Evolutionary conservation across 2,888 invertebrate genomes (phyloP), one percentile per base, ranked within the genome.

Genomic region (Polydrusus tereticollis): DNA sequence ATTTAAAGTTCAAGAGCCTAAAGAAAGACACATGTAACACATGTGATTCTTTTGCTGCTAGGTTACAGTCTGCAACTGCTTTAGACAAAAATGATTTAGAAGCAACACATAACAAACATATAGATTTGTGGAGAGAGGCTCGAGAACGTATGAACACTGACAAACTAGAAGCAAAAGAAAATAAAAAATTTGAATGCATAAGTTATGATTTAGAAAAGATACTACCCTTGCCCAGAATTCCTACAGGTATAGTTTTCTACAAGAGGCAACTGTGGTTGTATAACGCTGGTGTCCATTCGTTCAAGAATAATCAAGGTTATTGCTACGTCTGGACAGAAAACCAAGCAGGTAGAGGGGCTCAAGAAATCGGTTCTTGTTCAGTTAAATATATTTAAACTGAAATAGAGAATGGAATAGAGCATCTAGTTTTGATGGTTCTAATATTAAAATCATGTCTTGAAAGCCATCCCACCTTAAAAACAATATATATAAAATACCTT

Each of bases 181-280:
- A n/a, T n/a, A n/a, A n/a, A n/a, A n/a, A n/a, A n/a, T n/a, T n/a
- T n/a, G n/a, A n/a, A n/a, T n/a, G n/a, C n/a, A n/a, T n/a, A n/a
- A n/a, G n/a, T 36, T 36, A 10, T 55, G 77, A 81, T 75, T 57
- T 80, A 43, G 57, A 79, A 20, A 77, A 80, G 75, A 78, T 78
- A 4, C 66, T 80, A 1, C 66, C 47, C 4, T 38, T 72, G 6
- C 72, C 69, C n/a, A 1, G 68, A 26, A 78, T 80, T 20, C 77
- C 78, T 7, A 78, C 77, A 21, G 77, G 74, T 50, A 70, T 79
- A 10, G 66, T 79, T 8, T 79, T 74, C 63, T 80, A 80, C 63
- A 80, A 80, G 68, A 43, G 80, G n/a, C 80, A 78, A 57, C 69
- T 81, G n/a, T 80, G 79, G 75, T 45, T 79, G 4, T 81, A 79